Evolutionary conservation across 1,140 invertebrate genomes (phyloP).

Genomic region (Drosophila funebris): DNA sequence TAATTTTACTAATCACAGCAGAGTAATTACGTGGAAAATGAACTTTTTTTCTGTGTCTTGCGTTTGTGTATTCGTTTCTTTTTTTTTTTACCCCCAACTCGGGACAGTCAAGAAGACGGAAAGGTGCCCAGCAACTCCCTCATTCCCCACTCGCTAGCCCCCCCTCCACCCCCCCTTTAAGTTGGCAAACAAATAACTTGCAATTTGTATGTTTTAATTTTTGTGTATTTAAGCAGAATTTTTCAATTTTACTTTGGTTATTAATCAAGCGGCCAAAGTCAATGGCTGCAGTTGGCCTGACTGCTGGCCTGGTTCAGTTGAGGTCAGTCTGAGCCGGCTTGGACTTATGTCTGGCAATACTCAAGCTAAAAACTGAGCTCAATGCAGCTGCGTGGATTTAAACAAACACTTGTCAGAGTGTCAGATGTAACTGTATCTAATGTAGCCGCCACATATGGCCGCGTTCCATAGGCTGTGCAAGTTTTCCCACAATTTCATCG

Average conservation of each 20-base stretch:
- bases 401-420: conserved; percentile 3
- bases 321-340: background rate
- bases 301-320: background rate
- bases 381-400: background rate
- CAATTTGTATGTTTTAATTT: conserved; percentile 83
- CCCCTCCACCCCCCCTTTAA: background rate
- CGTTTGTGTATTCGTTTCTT: conserved; percentile 5
- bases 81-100: conserved; percentile 15
- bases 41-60: conserved; percentile 67
- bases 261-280: conserved; percentile 65
- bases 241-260: conserved; percentile 81
- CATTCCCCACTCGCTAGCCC: background rate
- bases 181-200: conserved; percentile 77
- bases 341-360: background rate
- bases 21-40: conserved; percentile 84
- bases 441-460: conserved; percentile 43
- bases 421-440: conserved; percentile 22
- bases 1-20: conserved; percentile 84
- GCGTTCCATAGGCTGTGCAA: conserved; percentile 23
- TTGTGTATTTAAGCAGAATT: conserved; percentile 67
- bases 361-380: background rate
- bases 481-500: conserved; percentile 74
- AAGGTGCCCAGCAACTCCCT: conserved; percentile 43
- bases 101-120: conserved; percentile 29
- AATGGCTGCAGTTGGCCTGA: background rate